phyloP scores from a whole-genome alignment of 2,888 invertebrate species.

The Matsumyia berberina region DNA sequence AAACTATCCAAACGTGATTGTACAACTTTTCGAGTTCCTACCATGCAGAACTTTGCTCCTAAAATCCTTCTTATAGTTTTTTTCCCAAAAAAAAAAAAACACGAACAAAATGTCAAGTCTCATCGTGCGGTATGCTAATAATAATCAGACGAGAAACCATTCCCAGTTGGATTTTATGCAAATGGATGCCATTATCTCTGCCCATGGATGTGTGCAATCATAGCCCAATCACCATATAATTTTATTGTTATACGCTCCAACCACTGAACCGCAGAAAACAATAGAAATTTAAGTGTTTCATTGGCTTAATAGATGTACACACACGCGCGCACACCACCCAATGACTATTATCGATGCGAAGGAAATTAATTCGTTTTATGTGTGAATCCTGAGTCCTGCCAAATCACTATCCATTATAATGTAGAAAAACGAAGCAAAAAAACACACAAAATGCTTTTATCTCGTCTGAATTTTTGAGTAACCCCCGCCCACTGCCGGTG shows the following conservation, averaged over 20 bases:
- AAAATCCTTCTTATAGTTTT: conserved; percentile 17
- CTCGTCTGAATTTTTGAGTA: conserved; percentile 17
- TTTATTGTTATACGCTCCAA: conserved; percentile 62
- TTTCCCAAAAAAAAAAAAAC: conserved; percentile 16
- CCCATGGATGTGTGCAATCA: conserved; percentile 61
- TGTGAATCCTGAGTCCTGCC: conserved; percentile 42
- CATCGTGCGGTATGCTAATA: conserved; percentile 46
- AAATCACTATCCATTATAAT: conserved; percentile 53
- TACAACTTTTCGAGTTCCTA: neutral
- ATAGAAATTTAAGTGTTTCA: conserved; percentile 69
- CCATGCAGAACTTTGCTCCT: neutral
- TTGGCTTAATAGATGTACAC: conserved; percentile 57
- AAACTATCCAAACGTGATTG: neutral
- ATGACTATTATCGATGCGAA: conserved; percentile 49
- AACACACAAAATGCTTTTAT: conserved; percentile 34
- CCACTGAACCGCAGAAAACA: conserved; percentile 57
- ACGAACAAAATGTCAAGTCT: conserved; percentile 46
- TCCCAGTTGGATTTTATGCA: conserved; percentile 40
- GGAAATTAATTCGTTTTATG: conserved; percentile 60
- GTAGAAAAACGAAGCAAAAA: neutral
- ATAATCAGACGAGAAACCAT: conserved; percentile 19
- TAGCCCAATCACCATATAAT: conserved; percentile 66
- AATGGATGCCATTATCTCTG: conserved; percentile 46
- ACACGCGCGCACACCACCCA: conserved; percentile 14
- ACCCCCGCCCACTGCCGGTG: conserved; percentile 36